Conservation (phyloP, 2,888 invertebrate species). For the Sthenelais limicola region DNA sequence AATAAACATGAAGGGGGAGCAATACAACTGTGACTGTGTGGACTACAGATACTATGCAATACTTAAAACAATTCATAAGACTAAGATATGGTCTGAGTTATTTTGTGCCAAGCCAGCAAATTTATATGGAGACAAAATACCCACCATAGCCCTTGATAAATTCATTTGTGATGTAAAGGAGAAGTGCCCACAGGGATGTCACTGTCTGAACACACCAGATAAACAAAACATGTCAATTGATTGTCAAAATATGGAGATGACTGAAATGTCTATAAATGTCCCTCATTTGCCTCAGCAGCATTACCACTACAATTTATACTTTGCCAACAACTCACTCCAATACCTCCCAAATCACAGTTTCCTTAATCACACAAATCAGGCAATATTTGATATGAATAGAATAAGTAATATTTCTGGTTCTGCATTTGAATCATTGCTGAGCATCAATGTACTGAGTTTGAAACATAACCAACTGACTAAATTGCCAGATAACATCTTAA, state of each 20-base stretch:
- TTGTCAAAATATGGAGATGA: not conserved
- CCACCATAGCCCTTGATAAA: not conserved
- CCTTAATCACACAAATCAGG: not conserved
- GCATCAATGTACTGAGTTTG: not conserved
- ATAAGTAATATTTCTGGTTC: not conserved
- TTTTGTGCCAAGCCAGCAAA: not conserved
- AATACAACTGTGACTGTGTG: constrained; percentile 3
- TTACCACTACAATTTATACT: not conserved
- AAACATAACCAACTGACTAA: not conserved
- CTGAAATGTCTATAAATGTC: not conserved
- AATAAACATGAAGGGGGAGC: too few species aligned
- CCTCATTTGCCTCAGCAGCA: not conserved
- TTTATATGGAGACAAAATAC: not conserved
- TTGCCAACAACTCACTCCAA: not conserved
- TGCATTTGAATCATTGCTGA: not conserved
- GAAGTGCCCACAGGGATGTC: not conserved
- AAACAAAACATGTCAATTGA: not conserved
- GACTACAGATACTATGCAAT: not conserved
- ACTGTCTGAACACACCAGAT: not conserved
- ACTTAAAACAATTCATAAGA: not conserved
- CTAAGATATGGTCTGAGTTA: not conserved
- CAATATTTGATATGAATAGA: not conserved
- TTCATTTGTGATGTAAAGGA: not conserved
- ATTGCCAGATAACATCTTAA: not conserved
- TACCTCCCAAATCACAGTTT: not conserved